Base-by-base conservation (phyloP, 2,888 invertebrate species). In the Cinara cedri region DNA sequence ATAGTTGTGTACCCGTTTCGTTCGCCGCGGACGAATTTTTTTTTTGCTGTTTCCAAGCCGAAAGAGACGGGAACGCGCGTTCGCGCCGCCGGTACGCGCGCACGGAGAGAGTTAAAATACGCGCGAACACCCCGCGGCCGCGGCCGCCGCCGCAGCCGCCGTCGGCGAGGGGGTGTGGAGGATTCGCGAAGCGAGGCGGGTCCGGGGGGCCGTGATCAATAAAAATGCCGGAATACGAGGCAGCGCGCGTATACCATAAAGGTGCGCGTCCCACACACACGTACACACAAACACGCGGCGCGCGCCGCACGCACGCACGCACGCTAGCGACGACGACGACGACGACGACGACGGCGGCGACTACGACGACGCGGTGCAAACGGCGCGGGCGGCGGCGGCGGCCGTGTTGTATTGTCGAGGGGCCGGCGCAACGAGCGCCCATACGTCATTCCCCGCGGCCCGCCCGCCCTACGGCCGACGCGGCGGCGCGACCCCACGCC, bases 161-260 rank as follows among this genome's bases (percentile, higher is more conserved):
- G 8, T 16, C 68, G 49, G 16, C 46, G 66, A 8, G 68, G 34
- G 42, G 34, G 6, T 14, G 74, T 1, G 54, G 21, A 21, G 24
- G n/a, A 51, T 78, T 68, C 60, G 62, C 42, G 70, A n/a, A 34
- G 19, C 55, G 46, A 26, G 75, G 55, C 55, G 57, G 76, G 68
- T 21, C 76, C 55, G 78, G 78, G 49, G 49, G 70, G 78, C 60
- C 78, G 60, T 78, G 78, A 78, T 78, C 78, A 78, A 78, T 78
- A 78, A 78, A 78, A 78, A 78, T 78, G 78, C 78, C 78, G 78
- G 78, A 78, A 78, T 70, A 78, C 78, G 26, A 70, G 78, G 75
- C 57, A 34, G 34, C 34, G n/a, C n/a, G n/a, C n/a, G n/a, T n/a
- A 68, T 68, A 62, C 66, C 66, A 63, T 70, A 78, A 78, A 78